A percentile compares a stretch with the other conserved stretches of the same genome.
Evolutionary conservation across 1,140 invertebrate genomes (phyloP).

Genomic region (Archivesica marissinica): DNA sequence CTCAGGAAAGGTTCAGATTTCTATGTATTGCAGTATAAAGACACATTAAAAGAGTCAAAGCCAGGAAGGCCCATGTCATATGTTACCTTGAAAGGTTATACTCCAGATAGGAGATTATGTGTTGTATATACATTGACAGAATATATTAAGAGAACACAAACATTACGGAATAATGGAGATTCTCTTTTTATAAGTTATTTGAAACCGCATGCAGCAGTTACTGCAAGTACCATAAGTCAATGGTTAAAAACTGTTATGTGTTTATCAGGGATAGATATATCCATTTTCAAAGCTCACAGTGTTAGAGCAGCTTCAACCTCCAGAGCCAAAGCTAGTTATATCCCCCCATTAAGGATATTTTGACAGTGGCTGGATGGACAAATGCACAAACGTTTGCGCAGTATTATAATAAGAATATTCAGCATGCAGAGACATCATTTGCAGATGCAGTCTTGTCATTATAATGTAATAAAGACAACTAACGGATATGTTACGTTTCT

Average conservation of each 20-base stretch:
- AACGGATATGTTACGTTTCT: not conserved
- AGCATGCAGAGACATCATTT: not conserved
- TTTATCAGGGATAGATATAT: slow-evolving; percentile 16
- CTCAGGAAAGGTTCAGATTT: not conserved
- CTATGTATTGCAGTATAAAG: slow-evolving; percentile 19
- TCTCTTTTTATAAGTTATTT: slow-evolving; percentile 34
- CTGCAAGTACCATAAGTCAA: slow-evolving; percentile 7
- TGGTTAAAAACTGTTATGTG: slow-evolving; percentile 35
- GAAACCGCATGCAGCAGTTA: slow-evolving; percentile 18
- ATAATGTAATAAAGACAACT: not conserved
- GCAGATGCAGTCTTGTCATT: not conserved
- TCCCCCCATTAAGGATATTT: slow-evolving; percentile 19
- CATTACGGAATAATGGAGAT: not conserved
- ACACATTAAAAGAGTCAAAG: slow-evolving; percentile 20
- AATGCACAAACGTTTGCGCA: slow-evolving; percentile 24
- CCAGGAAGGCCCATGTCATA: not conserved
- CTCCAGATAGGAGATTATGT: slow-evolving; percentile 31
- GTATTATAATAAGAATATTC: slow-evolving; percentile 39
- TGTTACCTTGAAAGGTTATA: not conserved
- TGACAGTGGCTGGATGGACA: slow-evolving; percentile 40
- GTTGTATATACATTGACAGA: slow-evolving; percentile 10
- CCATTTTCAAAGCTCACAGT: slow-evolving; percentile 20
- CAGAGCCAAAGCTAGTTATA: slow-evolving; percentile 11
- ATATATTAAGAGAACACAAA: slow-evolving; percentile 8
- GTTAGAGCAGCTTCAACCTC: not conserved